These are phyloP conservation scores for Ophion obscuratus DNA, from an alignment of 2,888 invertebrate species.

Conservation along the genomic window DNA sequence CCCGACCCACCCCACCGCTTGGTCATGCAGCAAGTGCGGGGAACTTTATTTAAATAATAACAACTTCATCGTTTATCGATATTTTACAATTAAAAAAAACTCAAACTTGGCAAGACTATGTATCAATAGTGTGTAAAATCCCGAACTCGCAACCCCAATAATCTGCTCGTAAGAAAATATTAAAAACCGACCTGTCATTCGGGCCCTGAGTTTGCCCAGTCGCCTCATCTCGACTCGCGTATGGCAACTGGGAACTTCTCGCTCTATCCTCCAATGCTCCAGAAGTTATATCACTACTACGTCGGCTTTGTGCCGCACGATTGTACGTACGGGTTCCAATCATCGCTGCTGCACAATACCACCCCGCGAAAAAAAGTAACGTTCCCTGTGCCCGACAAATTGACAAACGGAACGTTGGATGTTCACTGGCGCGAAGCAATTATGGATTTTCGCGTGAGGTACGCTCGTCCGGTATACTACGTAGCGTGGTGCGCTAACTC, in stretches of 20 bases:
- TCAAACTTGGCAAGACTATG: too few relatives aligned
- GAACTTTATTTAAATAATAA: too few relatives aligned
- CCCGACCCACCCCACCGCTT: too few relatives aligned
- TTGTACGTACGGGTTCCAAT: constrained; percentile 1
- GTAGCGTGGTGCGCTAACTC: constrained; percentile 61
- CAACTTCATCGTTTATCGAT: too few relatives aligned
- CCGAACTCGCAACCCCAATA: too few relatives aligned
- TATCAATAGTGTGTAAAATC: too few relatives aligned
- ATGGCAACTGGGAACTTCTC: background rate
- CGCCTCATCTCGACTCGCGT: background rate
- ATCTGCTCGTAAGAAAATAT: too few relatives aligned
- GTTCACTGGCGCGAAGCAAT: constrained; percentile 83
- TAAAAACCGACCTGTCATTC: too few relatives aligned
- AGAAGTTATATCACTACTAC: background rate
- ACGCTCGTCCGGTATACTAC: background rate
- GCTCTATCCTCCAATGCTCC: background rate
- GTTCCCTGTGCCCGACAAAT: constrained; percentile 71
- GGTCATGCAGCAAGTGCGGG: too few relatives aligned
- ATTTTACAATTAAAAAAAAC: too few relatives aligned
- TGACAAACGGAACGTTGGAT: constrained; percentile 79
- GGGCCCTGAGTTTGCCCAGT: background rate
- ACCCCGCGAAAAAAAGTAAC: constrained; percentile 1
- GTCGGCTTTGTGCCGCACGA: background rate
- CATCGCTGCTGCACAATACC: background rate
- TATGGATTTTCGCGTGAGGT: constrained; percentile 73